These are phyloP conservation scores for Lanius collurio DNA, from an alignment of 2,113 vertebrate genomes.

Conservation along the genomic window DNA sequence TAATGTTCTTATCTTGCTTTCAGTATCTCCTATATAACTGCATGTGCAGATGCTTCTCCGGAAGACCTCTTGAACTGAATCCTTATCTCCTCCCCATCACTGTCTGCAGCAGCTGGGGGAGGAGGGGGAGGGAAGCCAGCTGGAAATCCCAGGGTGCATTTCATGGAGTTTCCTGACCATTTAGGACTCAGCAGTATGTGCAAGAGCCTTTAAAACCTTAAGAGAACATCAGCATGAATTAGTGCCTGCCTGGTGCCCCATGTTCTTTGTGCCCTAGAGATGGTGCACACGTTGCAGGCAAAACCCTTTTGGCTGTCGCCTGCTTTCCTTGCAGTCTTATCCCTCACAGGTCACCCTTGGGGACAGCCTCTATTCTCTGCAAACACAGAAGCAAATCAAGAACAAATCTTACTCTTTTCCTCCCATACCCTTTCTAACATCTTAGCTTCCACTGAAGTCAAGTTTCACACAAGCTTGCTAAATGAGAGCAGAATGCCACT, in stretches of 20 bases:
- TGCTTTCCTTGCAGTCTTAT: neutral
- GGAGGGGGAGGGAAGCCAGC: neutral
- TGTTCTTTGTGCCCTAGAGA: neutral
- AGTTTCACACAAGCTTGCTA: accelerated
- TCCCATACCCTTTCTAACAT: neutral
- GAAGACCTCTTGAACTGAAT: neutral
- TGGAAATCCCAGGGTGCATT: slow-evolving; percentile 23
- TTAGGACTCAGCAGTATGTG: neutral
- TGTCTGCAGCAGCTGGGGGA: neutral
- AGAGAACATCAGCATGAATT: neutral
- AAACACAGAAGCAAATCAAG: neutral
- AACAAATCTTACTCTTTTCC: neutral
- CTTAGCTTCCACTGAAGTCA: neutral
- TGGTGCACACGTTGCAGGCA: neutral
- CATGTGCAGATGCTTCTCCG: neutral
- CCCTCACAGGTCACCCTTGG: neutral
- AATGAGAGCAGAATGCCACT: neutral
- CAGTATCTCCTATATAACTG: neutral
- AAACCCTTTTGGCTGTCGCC: neutral
- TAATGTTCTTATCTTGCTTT: slow-evolving; percentile 47
- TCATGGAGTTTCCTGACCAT: neutral
- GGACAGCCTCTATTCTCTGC: neutral
- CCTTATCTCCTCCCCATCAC: slow-evolving; percentile 1
- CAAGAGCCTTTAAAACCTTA: neutral
- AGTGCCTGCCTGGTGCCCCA: neutral